These are phyloP conservation scores for Vulpes lagopus DNA, from an alignment of 2,113 vertebrate species.

Conservation along the genomic window DNA sequence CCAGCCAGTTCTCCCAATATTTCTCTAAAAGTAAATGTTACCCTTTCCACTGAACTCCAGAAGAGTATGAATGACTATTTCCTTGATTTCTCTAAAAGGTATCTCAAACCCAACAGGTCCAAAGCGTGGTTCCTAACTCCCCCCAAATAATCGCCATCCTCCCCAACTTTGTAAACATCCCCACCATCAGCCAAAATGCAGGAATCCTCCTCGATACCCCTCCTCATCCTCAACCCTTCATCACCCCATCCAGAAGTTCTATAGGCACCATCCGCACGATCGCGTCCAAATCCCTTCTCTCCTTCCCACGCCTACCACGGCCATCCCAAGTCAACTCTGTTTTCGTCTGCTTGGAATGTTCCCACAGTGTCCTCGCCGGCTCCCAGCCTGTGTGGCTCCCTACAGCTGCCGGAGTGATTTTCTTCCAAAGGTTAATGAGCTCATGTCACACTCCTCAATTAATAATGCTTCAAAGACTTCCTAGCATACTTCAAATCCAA, in stretches of 20 bases:
- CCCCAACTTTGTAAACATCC: background rate
- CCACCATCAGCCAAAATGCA: background rate
- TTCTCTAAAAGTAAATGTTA: background rate
- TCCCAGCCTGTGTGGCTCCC: background rate
- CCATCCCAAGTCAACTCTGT: background rate
- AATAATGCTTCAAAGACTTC: background rate
- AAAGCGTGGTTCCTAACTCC: background rate
- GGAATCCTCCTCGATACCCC: background rate
- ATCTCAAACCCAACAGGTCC: background rate
- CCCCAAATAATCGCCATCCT: background rate
- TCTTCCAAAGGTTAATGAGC: background rate
- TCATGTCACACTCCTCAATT: background rate
- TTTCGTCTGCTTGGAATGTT: background rate
- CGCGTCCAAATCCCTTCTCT: background rate
- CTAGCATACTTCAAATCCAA: background rate
- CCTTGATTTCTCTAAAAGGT: background rate
- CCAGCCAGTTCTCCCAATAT: background rate
- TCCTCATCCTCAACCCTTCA: background rate
- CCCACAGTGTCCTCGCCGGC: too few species aligned
- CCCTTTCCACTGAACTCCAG: background rate
- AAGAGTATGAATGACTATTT: background rate
- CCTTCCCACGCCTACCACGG: background rate
- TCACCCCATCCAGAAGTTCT: background rate
- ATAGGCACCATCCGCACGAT: background rate
- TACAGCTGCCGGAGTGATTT: background rate